Percentiles rank a stretch among this genome's conserved stretches.
Conservation (phyloP, 2,888 invertebrate genomes). For the Drepanosiphum platanoidis region DNA sequence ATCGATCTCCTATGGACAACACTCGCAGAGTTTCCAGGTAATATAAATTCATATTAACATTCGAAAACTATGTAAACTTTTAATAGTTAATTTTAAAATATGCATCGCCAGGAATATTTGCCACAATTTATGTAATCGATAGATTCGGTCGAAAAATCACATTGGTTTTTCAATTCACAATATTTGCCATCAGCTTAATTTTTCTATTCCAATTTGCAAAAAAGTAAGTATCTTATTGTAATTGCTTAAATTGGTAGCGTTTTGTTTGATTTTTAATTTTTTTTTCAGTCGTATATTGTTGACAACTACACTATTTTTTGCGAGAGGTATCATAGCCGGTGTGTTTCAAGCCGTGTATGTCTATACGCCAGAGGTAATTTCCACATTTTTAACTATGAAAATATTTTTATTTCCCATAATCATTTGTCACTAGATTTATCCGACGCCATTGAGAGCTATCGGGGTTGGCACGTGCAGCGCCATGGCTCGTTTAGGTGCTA, state of each 20-base stretch:
- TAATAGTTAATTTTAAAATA: constrained; percentile 1
- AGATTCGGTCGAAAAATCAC: constrained; percentile 89
- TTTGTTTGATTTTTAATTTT: neutral
- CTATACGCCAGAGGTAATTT: constrained; percentile 85
- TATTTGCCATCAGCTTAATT: constrained; percentile 81
- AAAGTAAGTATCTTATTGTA: constrained; percentile 52
- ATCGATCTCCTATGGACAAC: constrained; percentile 94
- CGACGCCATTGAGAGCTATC: constrained; percentile 85
- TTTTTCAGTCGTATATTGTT: constrained; percentile 76
- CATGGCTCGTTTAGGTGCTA: constrained; percentile 90
- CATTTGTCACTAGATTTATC: constrained; percentile 75
- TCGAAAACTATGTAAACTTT: neutral
- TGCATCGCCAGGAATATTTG: constrained; percentile 77
- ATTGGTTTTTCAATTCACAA: constrained; percentile 91
- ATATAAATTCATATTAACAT: neutral
- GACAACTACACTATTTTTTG: constrained; percentile 85
- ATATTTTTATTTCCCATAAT: neutral
- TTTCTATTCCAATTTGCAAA: constrained; percentile 76
- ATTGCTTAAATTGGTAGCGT: neutral
- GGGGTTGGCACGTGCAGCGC: constrained; percentile 94
- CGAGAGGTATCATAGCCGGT: constrained; percentile 91
- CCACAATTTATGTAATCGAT: constrained; percentile 89
- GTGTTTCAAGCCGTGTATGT: constrained; percentile 96
- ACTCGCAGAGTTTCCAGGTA: constrained; percentile 92
- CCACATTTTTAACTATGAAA: neutral